Evolutionary conservation across 1,140 invertebrate species (phyloP).

Genomic region (Drosophila persimilis): DNA sequence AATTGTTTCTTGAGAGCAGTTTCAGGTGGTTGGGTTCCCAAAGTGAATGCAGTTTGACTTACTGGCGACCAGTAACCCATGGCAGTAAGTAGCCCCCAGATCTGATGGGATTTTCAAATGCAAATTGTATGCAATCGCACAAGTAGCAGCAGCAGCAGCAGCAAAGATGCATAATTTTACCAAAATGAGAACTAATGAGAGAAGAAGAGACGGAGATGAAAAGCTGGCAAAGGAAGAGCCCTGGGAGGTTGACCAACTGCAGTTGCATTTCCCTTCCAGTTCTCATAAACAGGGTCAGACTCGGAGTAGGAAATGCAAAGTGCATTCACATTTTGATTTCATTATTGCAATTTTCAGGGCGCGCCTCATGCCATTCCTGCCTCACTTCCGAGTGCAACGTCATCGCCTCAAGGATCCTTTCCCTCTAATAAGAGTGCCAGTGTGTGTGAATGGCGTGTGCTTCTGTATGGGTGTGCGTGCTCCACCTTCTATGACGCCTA

Average conservation of each 20-base stretch:
- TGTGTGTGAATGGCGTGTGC: not conserved
- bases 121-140: conserved; percentile 34
- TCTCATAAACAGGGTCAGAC: conserved; percentile 70
- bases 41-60: conserved; percentile 15
- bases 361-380: conserved; percentile 5
- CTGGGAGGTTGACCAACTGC: conserved; percentile 15
- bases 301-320: conserved; percentile 77
- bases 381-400: conserved; percentile 68
- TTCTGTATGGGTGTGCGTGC: not conserved
- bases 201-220: conserved; percentile 2
- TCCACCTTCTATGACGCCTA: conserved; percentile 30
- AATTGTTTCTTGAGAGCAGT: too few relatives aligned
- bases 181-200: conserved; percentile 60
- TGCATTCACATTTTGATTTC: conserved; percentile 81
- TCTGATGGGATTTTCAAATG: conserved; percentile 22
- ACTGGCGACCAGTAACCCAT: not conserved
- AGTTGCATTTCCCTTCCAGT: conserved; percentile 1
- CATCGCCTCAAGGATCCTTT: conserved; percentile 38
- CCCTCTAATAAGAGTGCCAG: conserved; percentile 28
- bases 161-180: conserved; percentile 34
- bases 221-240: conserved; percentile 2
- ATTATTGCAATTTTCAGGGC: conserved; percentile 69
- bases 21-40: not conserved
- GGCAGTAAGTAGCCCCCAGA: conserved; percentile 7
- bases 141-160: conserved; percentile 1